Percentiles rank a stretch among this genome's conserved stretches.
phyloP scores from a whole-genome alignment of 2,888 invertebrate species.

The Phasia obesa region DNA sequence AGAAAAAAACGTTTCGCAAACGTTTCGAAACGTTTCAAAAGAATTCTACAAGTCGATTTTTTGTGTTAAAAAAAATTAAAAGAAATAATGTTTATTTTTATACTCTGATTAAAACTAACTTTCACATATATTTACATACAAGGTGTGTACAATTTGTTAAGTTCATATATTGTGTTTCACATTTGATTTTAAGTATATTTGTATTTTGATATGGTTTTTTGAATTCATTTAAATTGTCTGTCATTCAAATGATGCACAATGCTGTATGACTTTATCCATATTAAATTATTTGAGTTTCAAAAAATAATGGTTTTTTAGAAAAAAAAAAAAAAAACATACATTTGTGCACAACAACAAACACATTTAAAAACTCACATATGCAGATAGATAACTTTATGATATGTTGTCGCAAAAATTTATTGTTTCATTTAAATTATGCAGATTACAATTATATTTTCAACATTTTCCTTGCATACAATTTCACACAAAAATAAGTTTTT shows the following conservation, averaged over 20 bases:
- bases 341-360: neutral
- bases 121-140: no score
- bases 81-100: no score
- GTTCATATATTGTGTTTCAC: neutral
- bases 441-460: slow-evolving; percentile 45
- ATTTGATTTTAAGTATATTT: slow-evolving; percentile 2
- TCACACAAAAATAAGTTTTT: neutral
- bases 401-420: slow-evolving; percentile 32
- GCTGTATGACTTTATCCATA: neutral
- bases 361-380: neutral
- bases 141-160: no score
- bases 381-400: slow-evolving; percentile 1
- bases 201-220: neutral
- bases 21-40: no score
- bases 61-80: no score
- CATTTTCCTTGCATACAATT: slow-evolving; percentile 6
- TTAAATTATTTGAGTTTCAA: neutral
- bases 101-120: no score
- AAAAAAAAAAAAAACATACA: neutral
- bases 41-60: no score
- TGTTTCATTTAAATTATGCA: slow-evolving; percentile 46
- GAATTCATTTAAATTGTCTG: slow-evolving; percentile 38
- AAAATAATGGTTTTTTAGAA: slow-evolving; percentile 1
- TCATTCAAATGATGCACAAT: slow-evolving; percentile 30
- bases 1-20: no score